These are phyloP conservation scores for Pocillopora damicornis DNA, from an alignment of 64 coral and sea anemone genomes.

Conservation along the genomic window DNA sequence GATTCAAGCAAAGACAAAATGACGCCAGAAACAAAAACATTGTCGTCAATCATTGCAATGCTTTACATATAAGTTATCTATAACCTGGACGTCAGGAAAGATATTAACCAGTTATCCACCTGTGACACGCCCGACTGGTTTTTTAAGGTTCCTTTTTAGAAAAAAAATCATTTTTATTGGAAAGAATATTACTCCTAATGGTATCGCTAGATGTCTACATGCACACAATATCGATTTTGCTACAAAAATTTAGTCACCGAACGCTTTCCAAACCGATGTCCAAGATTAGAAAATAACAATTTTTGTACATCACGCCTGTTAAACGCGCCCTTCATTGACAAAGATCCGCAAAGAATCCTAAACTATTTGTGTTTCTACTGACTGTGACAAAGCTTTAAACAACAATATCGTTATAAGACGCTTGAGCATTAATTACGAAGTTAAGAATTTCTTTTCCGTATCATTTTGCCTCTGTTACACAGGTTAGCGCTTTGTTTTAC, in stretches of 20 bases:
- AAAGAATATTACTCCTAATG: neutral
- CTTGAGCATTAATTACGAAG: neutral
- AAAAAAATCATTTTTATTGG: neutral
- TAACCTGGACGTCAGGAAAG: neutral
- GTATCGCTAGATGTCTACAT: neutral
- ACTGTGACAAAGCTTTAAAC: neutral
- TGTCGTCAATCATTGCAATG: slow-evolving; percentile 6
- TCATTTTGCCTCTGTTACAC: no score
- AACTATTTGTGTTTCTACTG: neutral
- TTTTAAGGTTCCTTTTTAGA: neutral
- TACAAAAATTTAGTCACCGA: no score
- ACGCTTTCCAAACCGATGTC: no score
- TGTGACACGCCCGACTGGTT: slow-evolving; percentile 4
- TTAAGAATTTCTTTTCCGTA: neutral
- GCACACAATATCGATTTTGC: no score
- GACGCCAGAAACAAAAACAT: neutral
- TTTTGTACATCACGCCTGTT: neutral
- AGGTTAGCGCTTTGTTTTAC: no score
- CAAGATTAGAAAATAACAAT: neutral
- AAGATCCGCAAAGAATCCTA: neutral
- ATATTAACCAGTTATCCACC: slow-evolving; percentile 24
- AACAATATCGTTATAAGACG: neutral
- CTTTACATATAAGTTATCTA: neutral
- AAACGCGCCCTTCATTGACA: neutral
- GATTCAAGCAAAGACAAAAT: neutral